phyloP scores from a whole-genome alignment of 2,797 vertebrate genomes.

The Remorina albescens region DNA sequence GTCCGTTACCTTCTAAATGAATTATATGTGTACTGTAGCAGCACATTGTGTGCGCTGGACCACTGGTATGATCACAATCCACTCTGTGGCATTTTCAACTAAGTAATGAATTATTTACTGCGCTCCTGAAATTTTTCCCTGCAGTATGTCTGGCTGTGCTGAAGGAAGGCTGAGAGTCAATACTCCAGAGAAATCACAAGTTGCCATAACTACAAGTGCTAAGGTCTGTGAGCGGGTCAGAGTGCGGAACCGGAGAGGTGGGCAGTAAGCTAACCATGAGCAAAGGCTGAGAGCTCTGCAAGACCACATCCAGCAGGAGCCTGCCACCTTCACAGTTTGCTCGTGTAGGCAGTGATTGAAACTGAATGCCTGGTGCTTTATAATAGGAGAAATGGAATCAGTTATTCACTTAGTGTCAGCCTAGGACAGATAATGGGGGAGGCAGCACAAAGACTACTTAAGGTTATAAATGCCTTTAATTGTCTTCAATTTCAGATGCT shows the following conservation, averaged over 20 bases:
- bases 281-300: slow-evolving; percentile 62
- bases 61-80: slow-evolving; percentile 53
- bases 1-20: slow-evolving; percentile 14
- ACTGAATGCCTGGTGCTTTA: slow-evolving; percentile 57
- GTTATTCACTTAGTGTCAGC: slow-evolving; percentile 58
- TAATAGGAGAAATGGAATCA: slow-evolving; percentile 51
- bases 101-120: slow-evolving; percentile 71
- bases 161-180: slow-evolving; percentile 49
- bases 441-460: slow-evolving; percentile 36
- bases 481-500: slow-evolving; percentile 39
- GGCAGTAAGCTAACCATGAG: slow-evolving; percentile 60
- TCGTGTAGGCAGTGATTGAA: slow-evolving; percentile 55
- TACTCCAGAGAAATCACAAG: slow-evolving; percentile 73
- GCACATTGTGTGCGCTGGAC: slow-evolving; percentile 40
- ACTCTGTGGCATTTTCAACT: slow-evolving; percentile 64
- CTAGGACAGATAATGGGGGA: slow-evolving; percentile 47
- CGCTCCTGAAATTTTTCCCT: slow-evolving; percentile 63
- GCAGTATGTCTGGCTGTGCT: slow-evolving; percentile 46
- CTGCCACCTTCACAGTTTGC: slow-evolving; percentile 46
- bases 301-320: slow-evolving; percentile 57
- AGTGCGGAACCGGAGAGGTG: slow-evolving; percentile 58
- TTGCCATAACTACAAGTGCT: slow-evolving; percentile 69
- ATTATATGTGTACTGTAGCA: slow-evolving; percentile 31
- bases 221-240: slow-evolving; percentile 53
- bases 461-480: slow-evolving; percentile 59